Percentiles rank a stretch among this genome's conserved stretches.
Evolutionary conservation across 2,797 vertebrate genomes (phyloP).

Genomic region (Poecilia picta): DNA sequence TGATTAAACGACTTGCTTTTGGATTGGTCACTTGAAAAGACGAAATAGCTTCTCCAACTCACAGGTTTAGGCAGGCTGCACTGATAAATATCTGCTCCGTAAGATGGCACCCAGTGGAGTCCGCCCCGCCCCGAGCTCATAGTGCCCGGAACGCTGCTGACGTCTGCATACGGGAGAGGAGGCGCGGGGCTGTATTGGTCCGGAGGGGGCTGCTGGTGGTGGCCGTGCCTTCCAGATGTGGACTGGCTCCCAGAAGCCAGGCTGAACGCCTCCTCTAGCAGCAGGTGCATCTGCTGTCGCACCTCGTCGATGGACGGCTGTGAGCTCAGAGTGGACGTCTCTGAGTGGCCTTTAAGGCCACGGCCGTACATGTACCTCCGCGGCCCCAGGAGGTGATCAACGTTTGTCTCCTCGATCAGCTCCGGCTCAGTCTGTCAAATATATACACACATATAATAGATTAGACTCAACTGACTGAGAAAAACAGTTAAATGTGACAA

Average conservation of each 20-base stretch:
- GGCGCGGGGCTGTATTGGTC: conserved; percentile 87
- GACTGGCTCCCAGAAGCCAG: conserved; percentile 93
- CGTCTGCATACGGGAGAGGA: conserved; percentile 90
- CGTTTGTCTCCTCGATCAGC: conserved; percentile 96
- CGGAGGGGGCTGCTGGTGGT: conserved; percentile 76
- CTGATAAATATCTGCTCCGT: conserved; percentile 91
- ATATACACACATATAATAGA: conserved; percentile 3
- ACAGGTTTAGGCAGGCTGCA: conserved; percentile 95
- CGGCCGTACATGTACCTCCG: conserved; percentile 85
- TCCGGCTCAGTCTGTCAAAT: conserved; percentile 91
- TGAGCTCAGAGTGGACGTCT: conserved; percentile 98
- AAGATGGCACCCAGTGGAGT: conserved; percentile 95
- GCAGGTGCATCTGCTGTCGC: conserved; percentile 98
- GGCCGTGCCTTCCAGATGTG: conserved; percentile 85
- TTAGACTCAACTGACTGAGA: conserved; percentile 9
- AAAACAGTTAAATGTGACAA: neutral
- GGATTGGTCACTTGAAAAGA: neutral
- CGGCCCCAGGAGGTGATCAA: conserved; percentile 86
- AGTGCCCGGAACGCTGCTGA: conserved; percentile 94
- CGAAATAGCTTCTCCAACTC: conserved; percentile 64
- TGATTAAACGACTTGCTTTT: conserved; percentile 18
- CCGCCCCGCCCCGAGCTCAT: conserved; percentile 87
- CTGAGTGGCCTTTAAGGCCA: conserved; percentile 93
- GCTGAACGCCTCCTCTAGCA: conserved; percentile 98
- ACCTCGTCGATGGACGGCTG: conserved; percentile 99